Conservation (phyloP, 2,797 vertebrate genomes). For the Euphonia xanthogaster region DNA sequence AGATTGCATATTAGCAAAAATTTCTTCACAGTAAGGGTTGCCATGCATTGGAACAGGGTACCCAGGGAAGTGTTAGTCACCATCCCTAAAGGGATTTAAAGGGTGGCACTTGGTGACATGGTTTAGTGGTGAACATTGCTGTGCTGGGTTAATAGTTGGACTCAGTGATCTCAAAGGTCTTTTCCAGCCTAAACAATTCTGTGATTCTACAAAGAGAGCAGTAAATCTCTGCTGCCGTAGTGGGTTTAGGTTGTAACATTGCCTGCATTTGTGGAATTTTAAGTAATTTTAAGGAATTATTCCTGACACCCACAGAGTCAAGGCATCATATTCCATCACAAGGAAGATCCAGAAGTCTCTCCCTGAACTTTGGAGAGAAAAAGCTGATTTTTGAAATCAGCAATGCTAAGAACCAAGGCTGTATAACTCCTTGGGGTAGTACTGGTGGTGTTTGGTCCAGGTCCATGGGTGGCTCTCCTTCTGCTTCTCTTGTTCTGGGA, state of each 20-base stretch:
- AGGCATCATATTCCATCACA: not conserved
- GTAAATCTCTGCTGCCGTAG: not conserved
- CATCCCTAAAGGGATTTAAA: not conserved
- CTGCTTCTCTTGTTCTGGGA: not conserved
- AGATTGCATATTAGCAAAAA: not conserved
- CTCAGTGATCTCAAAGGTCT: not conserved
- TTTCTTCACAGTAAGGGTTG: not conserved
- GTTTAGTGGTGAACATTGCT: not conserved
- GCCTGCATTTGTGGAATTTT: not conserved
- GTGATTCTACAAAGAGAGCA: not conserved
- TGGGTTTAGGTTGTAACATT: not conserved
- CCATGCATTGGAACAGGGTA: rapidly evolving
- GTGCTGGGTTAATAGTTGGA: not conserved
- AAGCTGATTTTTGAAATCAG: not conserved
- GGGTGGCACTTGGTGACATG: not conserved
- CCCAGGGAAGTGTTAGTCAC: not conserved
- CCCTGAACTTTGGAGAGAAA: not conserved
- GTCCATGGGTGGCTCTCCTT: not conserved
- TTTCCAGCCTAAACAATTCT: not conserved
- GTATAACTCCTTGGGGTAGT: not conserved
- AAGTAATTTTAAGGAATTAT: not conserved
- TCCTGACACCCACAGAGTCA: not conserved
- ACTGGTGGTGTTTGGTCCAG: not conserved
- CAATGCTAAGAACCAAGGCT: not conserved
- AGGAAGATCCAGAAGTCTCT: not conserved